A percentile compares a stretch with the other conserved stretches of the same genome.
These are phyloP conservation scores for Mantis religiosa DNA, from an alignment of 2,888 invertebrate species.

Conservation along the genomic window DNA sequence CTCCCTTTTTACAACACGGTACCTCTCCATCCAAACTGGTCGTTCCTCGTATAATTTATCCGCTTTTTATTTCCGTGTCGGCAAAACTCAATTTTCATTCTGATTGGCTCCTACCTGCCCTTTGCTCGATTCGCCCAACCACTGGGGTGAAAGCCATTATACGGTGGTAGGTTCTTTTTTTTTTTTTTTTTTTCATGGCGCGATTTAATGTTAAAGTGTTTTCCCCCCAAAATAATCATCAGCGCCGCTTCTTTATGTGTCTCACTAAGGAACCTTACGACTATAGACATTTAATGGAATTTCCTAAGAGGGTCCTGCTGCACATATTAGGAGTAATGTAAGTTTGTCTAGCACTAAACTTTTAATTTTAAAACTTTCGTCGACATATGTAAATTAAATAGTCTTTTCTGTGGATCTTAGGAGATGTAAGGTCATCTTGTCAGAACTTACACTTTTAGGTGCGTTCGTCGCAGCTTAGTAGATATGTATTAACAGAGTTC, in stretches of 20 bases:
- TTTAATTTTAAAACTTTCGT: neutral
- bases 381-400: neutral
- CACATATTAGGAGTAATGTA: neutral
- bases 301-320: neutral
- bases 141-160: neutral
- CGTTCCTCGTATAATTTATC: slow-evolving; percentile 13
- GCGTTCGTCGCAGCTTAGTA: too few relatives aligned
- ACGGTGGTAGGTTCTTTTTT: neutral
- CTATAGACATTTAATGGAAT: neutral
- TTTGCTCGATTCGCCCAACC: neutral
- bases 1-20: neutral
- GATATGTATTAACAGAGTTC: too few relatives aligned
- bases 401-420: neutral
- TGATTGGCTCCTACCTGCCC: neutral
- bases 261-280: neutral
- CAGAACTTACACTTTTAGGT: neutral
- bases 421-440: neutral
- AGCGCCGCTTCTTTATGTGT: neutral
- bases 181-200: neutral
- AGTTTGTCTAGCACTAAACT: neutral
- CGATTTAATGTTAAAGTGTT: neutral
- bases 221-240: neutral
- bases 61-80: slow-evolving; percentile 18
- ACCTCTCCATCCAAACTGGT: neutral
- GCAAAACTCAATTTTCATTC: slow-evolving; percentile 15